These are phyloP conservation scores for Thalassaphorura encarpata DNA, from an alignment of 1,140 invertebrate species.

Conservation along the genomic window DNA sequence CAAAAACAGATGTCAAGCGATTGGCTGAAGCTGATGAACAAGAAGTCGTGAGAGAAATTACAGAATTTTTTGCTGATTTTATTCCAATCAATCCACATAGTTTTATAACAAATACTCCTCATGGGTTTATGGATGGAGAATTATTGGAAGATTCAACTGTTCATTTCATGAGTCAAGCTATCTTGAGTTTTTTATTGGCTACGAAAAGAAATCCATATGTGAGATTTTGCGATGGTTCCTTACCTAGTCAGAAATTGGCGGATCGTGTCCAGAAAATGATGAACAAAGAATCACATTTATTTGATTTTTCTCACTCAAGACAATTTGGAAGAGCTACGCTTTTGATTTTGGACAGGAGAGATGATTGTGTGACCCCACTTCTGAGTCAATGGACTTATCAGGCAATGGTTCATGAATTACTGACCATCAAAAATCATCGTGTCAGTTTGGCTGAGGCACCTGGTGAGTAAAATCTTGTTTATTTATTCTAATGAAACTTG, in stretches of 20 bases:
- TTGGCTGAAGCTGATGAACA: slow-evolving; percentile 95
- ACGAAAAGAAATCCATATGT: slow-evolving; percentile 84
- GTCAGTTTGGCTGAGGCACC: slow-evolving; percentile 77
- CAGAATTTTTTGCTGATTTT: slow-evolving; percentile 93
- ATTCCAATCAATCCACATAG: slow-evolving; percentile 82
- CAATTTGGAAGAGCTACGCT: slow-evolving; percentile 61
- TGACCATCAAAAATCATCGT: slow-evolving; percentile 90
- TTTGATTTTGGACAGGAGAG: slow-evolving; percentile 77
- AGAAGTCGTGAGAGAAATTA: slow-evolving; percentile 88
- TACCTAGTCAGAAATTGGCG: slow-evolving; percentile 71
- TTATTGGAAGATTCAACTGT: slow-evolving; percentile 23
- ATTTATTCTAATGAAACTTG: too few relatives aligned
- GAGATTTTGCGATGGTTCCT: slow-evolving; percentile 81
- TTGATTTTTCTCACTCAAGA: slow-evolving; percentile 64
- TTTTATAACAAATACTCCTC: slow-evolving; percentile 53
- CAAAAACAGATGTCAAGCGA: slow-evolving; percentile 90
- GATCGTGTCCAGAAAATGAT: slow-evolving; percentile 72
- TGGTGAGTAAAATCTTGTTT: slow-evolving; percentile 43
- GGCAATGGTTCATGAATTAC: slow-evolving; percentile 97
- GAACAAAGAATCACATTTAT: slow-evolving; percentile 72
- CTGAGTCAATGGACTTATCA: slow-evolving; percentile 99
- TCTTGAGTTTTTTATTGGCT: slow-evolving; percentile 78
- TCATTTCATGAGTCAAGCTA: slow-evolving; percentile 54
- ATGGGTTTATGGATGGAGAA: slow-evolving; percentile 30
- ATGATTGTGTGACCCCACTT: slow-evolving; percentile 91